Evolutionary conservation across 1,140 invertebrate genomes (phyloP).

Genomic region (Goniozus legneri): DNA sequence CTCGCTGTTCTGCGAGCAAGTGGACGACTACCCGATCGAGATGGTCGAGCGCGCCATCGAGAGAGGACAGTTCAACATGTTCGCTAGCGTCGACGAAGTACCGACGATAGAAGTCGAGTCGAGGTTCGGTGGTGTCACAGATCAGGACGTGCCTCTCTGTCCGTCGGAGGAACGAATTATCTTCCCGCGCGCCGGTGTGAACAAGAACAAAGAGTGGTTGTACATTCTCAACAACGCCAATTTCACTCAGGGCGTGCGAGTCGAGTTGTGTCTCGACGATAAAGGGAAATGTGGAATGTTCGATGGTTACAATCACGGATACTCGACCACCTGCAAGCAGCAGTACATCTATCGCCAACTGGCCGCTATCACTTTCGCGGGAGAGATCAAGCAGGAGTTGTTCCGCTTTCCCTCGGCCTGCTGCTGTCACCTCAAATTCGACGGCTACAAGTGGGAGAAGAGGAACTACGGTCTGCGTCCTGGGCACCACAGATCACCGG

Average conservation of each 20-base stretch:
- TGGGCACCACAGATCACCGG: no score
- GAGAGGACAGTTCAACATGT: no score
- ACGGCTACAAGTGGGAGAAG: no score
- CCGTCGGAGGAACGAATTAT: slow-evolving; percentile 50
- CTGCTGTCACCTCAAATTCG: slow-evolving; percentile 59
- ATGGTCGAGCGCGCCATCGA: no score
- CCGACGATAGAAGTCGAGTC: no score
- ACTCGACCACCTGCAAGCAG: slow-evolving; percentile 59
- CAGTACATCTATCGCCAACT: slow-evolving; percentile 61
- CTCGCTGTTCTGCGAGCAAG: no score
- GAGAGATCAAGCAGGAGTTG: slow-evolving; percentile 45
- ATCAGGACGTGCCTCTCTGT: no score
- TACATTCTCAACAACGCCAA: slow-evolving; percentile 58
- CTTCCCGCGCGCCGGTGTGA: slow-evolving; percentile 51
- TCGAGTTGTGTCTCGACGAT: slow-evolving; percentile 58
- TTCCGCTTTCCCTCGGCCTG: slow-evolving; percentile 64
- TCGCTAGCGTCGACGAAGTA: no score
- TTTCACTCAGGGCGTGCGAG: slow-evolving; percentile 55
- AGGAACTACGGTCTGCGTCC: no score
- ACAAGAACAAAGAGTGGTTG: slow-evolving; percentile 54
- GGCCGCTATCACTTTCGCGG: slow-evolving; percentile 50
- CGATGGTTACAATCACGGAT: slow-evolving; percentile 50
- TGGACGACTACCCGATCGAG: no score
- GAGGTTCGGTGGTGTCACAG: no score
- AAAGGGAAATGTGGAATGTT: slow-evolving; percentile 50